Base-by-base conservation (phyloP, 2,797 vertebrate genomes). In the Micropoecilia bifurca region DNA sequence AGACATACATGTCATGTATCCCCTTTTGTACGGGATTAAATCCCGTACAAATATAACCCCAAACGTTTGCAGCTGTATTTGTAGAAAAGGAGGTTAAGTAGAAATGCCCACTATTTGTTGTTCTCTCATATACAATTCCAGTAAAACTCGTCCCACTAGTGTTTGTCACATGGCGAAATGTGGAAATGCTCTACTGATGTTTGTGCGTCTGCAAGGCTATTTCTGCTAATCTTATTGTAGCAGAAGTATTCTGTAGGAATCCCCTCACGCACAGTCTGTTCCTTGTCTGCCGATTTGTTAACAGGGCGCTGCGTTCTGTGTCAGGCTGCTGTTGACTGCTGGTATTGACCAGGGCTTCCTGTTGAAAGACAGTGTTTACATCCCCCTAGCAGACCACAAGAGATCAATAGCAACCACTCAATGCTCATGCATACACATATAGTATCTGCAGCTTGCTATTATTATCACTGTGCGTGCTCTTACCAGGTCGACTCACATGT, bases 361-460 rank as follows among this genome's bases (percentile, higher is more conserved):
- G 88, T 89, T 91, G 89, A 94, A 90, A 90, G 92, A 93, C 89
- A 71, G 88, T 94, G 93, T 95, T 95, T 93, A 92, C 91, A 92
- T 90, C 92, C 91, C 89, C 84, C 77, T 77, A 85, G 83, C 93
- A 86, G 83, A 87, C 90, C 87, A 74, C 90, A 83, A 84, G 80
- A 88, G 92, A 94, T 95, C 94, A 92, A 95, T 95, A 91, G 85
- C 90, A 90, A 82, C 89, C 90, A 92, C 92, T 94, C 93, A 73
- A 93, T 94, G 88, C 91, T 94, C 92, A 93, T 93, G 91, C 93
- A 93, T 95, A 94, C 90, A 89, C 93, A 95, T 94, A 89, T 84
- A 87, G 88, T 91, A 83, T 89, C 87, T 76, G 77, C 85, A 87
- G 81, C 78, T 76, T 77, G 75, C 92, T 87, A 87, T 88, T 90